Conservation (phyloP, 2,888 invertebrate genomes). For the Parapristionchus giblindavisi region DNA sequence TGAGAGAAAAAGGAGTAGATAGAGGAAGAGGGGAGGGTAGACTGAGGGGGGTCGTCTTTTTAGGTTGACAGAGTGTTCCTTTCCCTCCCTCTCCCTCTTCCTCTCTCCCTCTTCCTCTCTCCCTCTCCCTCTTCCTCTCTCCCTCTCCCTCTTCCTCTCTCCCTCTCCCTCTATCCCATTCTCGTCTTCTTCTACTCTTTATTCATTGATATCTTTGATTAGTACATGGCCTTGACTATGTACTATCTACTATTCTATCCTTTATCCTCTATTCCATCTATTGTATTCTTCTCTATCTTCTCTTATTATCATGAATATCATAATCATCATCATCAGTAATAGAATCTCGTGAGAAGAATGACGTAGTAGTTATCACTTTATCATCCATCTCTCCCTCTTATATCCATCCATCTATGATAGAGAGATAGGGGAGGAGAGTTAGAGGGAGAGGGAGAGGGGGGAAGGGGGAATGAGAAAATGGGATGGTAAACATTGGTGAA, state of each 20-base stretch:
- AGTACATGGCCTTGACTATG: too few relatives aligned
- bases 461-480: too few relatives aligned
- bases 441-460: too few relatives aligned
- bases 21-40: too few relatives aligned
- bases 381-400: not conserved
- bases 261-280: not conserved
- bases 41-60: slow-evolving; percentile 18
- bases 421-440: too few relatives aligned
- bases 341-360: not conserved
- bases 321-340: not conserved
- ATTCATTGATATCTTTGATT: too few relatives aligned
- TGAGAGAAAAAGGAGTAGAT: too few relatives aligned
- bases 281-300: slow-evolving; percentile 3
- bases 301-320: not conserved
- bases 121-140: not conserved
- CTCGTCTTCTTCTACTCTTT: not conserved
- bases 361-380: not conserved
- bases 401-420: too few relatives aligned
- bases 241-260: too few relatives aligned
- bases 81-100: slow-evolving; percentile 27
- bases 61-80: not conserved
- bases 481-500: too few relatives aligned
- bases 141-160: not conserved
- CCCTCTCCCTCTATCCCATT: not conserved
- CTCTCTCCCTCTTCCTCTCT: slow-evolving; percentile 40